A percentile compares a stretch with the other conserved stretches of the same genome.
These are phyloP conservation scores for Notocelia uddmanniana DNA, from an alignment of 2,888 invertebrate species.

Conservation along the genomic window DNA sequence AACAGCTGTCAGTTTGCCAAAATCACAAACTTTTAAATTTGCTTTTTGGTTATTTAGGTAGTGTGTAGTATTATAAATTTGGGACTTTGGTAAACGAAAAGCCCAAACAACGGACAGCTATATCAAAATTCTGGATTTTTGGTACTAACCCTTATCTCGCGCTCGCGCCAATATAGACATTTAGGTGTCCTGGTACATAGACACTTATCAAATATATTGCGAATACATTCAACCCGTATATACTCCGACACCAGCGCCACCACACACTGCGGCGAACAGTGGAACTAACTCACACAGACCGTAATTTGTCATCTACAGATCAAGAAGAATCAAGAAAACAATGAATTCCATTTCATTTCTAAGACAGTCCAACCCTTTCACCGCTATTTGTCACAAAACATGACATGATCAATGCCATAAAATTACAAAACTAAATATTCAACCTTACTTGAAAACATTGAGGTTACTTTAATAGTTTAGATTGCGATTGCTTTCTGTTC, in stretches of 20 bases:
- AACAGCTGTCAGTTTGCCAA: slow-evolving; percentile 54
- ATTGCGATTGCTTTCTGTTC: too few species aligned
- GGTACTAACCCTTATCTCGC: slow-evolving; percentile 63
- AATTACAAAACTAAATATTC: neutral
- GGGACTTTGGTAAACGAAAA: slow-evolving; percentile 39
- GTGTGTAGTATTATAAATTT: neutral
- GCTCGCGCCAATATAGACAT: slow-evolving; percentile 44
- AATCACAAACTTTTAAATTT: slow-evolving; percentile 1
- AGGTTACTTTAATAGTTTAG: too few species aligned
- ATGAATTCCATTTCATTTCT: neutral
- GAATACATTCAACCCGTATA: slow-evolving; percentile 33
- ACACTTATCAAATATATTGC: slow-evolving; percentile 21
- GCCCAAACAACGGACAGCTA: slow-evolving; percentile 57
- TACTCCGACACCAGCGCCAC: slow-evolving; percentile 28
- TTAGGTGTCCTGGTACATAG: slow-evolving; percentile 38
- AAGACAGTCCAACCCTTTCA: slow-evolving; percentile 3
- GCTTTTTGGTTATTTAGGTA: neutral
- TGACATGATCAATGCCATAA: neutral
- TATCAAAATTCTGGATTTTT: slow-evolving; percentile 59
- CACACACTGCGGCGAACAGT: slow-evolving; percentile 3
- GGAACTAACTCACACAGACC: slow-evolving; percentile 20
- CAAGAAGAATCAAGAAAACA: slow-evolving; percentile 24
- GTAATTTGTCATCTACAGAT: slow-evolving; percentile 10
- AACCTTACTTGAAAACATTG: neutral
- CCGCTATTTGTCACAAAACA: neutral